These are phyloP conservation scores for Dasysyrphus tricinctus DNA, from an alignment of 2,888 invertebrate species.

Conservation along the genomic window DNA sequence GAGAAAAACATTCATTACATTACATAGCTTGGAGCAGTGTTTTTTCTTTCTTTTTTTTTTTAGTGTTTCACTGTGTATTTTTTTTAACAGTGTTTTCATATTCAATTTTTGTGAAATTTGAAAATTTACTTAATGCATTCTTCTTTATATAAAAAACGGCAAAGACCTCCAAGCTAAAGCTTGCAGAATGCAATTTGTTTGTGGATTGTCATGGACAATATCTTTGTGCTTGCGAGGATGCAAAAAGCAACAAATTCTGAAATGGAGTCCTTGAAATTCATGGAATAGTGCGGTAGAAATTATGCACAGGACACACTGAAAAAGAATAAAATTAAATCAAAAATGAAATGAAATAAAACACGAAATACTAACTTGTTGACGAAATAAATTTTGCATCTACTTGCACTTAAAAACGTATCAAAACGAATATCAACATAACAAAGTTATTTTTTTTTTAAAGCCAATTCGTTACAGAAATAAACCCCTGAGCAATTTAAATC, in stretches of 20 bases:
- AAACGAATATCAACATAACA: background rate
- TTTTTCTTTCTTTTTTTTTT: background rate
- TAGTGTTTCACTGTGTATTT: background rate
- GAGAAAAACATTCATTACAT: slow-evolving; percentile 58
- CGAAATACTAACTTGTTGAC: background rate
- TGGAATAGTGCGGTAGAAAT: background rate
- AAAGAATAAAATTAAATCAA: background rate
- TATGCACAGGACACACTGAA: background rate
- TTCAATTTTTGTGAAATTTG: slow-evolving; percentile 29
- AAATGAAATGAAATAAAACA: too few relatives aligned
- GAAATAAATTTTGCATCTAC: background rate
- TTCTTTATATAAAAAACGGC: background rate
- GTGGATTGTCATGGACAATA: slow-evolving; percentile 34
- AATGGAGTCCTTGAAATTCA: slow-evolving; percentile 1
- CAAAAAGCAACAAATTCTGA: background rate
- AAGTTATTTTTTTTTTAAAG: background rate
- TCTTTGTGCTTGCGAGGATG: slow-evolving; percentile 13
- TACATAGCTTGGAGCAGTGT: slow-evolving; percentile 38
- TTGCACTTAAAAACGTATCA: background rate
- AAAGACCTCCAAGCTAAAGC: slow-evolving; percentile 26
- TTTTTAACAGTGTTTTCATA: slow-evolving; percentile 29
- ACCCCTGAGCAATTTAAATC: too few relatives aligned
- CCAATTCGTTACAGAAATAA: too few relatives aligned
- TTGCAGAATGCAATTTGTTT: slow-evolving; percentile 42
- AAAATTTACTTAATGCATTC: slow-evolving; percentile 55